phyloP scores from a whole-genome alignment of 2,113 vertebrate species.

The Thalassarche chlororhynchos region DNA sequence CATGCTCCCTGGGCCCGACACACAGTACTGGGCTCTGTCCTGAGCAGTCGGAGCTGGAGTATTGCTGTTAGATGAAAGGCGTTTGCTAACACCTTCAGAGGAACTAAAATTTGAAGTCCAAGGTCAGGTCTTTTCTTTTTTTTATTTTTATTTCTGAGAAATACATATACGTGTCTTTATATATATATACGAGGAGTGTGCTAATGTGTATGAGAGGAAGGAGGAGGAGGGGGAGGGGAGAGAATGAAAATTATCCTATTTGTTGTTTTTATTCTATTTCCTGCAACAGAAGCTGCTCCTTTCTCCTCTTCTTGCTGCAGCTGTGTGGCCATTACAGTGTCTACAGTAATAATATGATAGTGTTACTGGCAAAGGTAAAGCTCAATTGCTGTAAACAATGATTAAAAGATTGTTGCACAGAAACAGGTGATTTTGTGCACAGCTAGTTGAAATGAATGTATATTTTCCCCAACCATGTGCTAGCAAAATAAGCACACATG shows the following conservation, averaged over 20 bases:
- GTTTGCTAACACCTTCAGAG: not conserved
- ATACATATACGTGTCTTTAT: not conserved
- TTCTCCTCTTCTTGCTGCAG: not conserved
- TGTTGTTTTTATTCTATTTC: not conserved
- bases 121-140: not conserved
- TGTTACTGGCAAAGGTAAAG: not conserved
- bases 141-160: not conserved
- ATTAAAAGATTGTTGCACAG: not conserved
- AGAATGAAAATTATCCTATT: not conserved
- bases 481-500: not conserved
- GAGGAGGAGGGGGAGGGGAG: not conserved
- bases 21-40: not conserved
- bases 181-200: not conserved
- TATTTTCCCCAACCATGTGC: not conserved
- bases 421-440: not conserved
- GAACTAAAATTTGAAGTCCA: not conserved
- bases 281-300: not conserved
- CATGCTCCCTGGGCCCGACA: accelerated
- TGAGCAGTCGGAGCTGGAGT: accelerated
- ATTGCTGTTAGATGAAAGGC: not conserved
- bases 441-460: not conserved
- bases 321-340: not conserved
- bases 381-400: not conserved
- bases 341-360: not conserved
- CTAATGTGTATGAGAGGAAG: not conserved